Base-by-base conservation (phyloP, 2,113 vertebrate species). In the Chloropsis cyanopogon region DNA sequence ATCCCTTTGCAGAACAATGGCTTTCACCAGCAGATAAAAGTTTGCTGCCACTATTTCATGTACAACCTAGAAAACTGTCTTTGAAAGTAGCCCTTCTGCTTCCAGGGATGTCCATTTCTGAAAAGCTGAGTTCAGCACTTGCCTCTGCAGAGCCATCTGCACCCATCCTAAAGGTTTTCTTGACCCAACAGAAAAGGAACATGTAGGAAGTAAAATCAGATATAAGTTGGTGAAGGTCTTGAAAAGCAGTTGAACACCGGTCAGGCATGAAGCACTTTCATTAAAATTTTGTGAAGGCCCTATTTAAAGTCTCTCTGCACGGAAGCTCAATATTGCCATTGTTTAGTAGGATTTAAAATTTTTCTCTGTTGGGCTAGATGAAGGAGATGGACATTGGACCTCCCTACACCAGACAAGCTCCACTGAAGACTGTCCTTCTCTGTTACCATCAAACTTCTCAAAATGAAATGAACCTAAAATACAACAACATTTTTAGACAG, bases 391-490 rank as follows among this genome's bases (percentile, higher is more conserved):
- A 73, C 73, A 37, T 19, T 53, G 41, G 92, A 78, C 44, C n/a
- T 92, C 42, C 50, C 10, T 73, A 52, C 20, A 56, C 11, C 41
- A 86, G 47, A 78, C 60, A 46, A 92, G 79, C 44, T 77, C 69
- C 85, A 94, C 47, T 13, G 13, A 93, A 91, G 57, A 5, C 77
- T 94, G 96, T 96, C 96, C 35, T 72, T 46, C 52, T 83, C 65
- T 83, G 78, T 97, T 94, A 95, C 41, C 80, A 71, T 96, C 96
- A 97, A 92, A 73, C 79, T 80, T 96, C 53, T 59, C 70, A 47
- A 91, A 90, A 86, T 88, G 47, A 96, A 95, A 63, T 90, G 93
- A 96, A 95, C 96, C 90, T 90, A 93, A 96, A 97, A 91, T 81
- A 46, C 53, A 95, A 94, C 44, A 64, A 77, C 63, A 57, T 82